Evolutionary conservation across 1,140 invertebrate genomes (phyloP).

Genomic region (Drosophila dunni): DNA sequence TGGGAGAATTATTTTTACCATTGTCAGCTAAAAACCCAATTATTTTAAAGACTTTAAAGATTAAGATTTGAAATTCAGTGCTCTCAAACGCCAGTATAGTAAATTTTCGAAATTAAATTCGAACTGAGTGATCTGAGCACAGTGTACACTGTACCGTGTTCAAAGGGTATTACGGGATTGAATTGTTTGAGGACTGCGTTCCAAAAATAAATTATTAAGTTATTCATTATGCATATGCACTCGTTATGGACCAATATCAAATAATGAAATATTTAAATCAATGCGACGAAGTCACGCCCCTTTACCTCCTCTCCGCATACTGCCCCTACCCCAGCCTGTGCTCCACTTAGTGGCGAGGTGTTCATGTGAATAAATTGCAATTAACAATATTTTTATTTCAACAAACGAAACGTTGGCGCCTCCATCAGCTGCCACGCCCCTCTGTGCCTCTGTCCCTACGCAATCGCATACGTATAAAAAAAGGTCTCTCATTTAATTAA

Average conservation of each 20-base stretch:
- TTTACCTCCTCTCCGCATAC: not conserved
- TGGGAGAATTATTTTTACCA: too few species aligned
- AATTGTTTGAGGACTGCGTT: constrained; percentile 6
- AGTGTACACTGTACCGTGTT: not conserved
- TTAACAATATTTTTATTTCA: constrained; percentile 84
- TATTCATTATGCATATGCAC: constrained; percentile 73
- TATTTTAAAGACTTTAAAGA: too few species aligned
- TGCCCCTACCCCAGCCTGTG: not conserved
- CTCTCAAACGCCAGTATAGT: too few species aligned
- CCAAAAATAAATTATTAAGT: constrained; percentile 40
- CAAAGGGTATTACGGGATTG: not conserved
- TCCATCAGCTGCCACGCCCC: constrained; percentile 1
- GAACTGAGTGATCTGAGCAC: not conserved
- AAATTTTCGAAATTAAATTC: too few species aligned
- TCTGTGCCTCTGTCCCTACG: not conserved
- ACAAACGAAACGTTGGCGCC: constrained; percentile 68
- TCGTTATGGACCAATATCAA: constrained; percentile 52
- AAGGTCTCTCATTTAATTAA: constrained; percentile 73
- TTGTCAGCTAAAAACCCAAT: too few species aligned
- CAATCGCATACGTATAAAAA: constrained; percentile 34
- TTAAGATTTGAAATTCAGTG: too few species aligned
- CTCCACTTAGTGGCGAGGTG: constrained; percentile 53
- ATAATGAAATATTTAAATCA: constrained; percentile 83
- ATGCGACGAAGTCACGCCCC: constrained; percentile 52
- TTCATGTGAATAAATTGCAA: constrained; percentile 84